Percentiles rank a stretch among this genome's conserved stretches.
These are phyloP conservation scores for Acleris laterana DNA, from an alignment of 2,888 invertebrate species.

Conservation along the genomic window DNA sequence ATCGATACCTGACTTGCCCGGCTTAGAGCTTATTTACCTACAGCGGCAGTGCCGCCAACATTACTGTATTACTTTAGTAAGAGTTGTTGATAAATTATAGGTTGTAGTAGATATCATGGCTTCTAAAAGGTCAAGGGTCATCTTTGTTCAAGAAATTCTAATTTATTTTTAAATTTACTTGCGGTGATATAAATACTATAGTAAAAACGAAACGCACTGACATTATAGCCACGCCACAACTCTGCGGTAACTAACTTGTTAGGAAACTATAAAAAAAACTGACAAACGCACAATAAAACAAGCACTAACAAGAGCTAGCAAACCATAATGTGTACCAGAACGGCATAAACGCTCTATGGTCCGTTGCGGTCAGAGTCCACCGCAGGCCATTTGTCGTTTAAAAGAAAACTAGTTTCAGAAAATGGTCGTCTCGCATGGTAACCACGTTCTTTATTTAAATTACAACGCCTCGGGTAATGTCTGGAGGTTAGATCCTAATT, in stretches of 20 bases:
- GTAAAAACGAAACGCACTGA: slow-evolving; percentile 17
- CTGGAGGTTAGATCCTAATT: slow-evolving; percentile 47
- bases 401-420: slow-evolving; percentile 48
- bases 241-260: slow-evolving; percentile 52
- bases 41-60: slow-evolving; percentile 19
- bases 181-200: slow-evolving; percentile 12
- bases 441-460: slow-evolving; percentile 54
- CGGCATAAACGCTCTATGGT: slow-evolving; percentile 43
- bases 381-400: slow-evolving; percentile 52
- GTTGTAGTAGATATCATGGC: background rate
- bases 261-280: slow-evolving; percentile 53
- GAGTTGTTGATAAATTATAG: slow-evolving; percentile 28
- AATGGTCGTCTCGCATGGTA: slow-evolving; percentile 40
- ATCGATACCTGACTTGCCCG: slow-evolving; percentile 60
- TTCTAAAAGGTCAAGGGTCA: background rate
- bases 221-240: slow-evolving; percentile 31
- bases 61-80: slow-evolving; percentile 13
- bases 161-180: slow-evolving; percentile 7
- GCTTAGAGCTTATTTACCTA: slow-evolving; percentile 16
- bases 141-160: background rate
- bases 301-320: slow-evolving; percentile 63
- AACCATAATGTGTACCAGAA: slow-evolving; percentile 48
- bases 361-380: slow-evolving; percentile 50
- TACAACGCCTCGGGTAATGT: slow-evolving; percentile 53
- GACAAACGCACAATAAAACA: slow-evolving; percentile 61